Percentiles rank a stretch among this genome's conserved stretches.
phyloP scores from a whole-genome alignment of 2,113 vertebrate genomes.

The Oreocharis arfaki region DNA sequence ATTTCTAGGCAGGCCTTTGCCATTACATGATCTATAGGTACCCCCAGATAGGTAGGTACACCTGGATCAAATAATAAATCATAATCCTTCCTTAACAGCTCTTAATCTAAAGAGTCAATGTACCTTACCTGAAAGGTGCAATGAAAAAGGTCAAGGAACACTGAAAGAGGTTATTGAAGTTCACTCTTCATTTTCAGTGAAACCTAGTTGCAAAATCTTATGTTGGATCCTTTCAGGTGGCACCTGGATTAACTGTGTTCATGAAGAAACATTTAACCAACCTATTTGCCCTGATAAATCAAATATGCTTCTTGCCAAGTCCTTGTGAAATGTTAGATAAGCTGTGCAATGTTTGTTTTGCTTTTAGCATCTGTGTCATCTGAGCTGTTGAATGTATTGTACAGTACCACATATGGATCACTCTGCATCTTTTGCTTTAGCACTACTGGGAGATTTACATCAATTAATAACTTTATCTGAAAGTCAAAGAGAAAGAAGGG shows the following conservation, averaged over 20 bases:
- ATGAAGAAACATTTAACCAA: slow-evolving; percentile 10
- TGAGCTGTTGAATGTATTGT: not conserved
- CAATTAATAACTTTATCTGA: not conserved
- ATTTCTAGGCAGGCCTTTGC: not conserved
- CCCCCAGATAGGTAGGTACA: not conserved
- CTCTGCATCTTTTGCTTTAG: not conserved
- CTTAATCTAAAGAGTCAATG: not conserved
- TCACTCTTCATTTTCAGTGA: not conserved
- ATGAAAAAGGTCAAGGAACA: not conserved
- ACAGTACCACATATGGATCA: not conserved
- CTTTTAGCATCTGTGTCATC: not conserved
- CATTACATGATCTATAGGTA: not conserved
- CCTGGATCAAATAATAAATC: not conserved
- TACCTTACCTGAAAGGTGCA: not conserved
- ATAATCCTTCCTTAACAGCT: not conserved
- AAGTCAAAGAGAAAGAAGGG: not conserved
- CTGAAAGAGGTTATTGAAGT: not conserved
- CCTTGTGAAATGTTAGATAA: not conserved
- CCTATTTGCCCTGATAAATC: not conserved
- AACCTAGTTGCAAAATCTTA: not conserved
- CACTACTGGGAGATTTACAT: not conserved
- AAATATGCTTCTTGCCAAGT: not conserved
- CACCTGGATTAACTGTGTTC: not conserved
- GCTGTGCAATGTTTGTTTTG: not conserved
- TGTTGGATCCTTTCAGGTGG: not conserved